Evolutionary conservation across 2,797 vertebrate genomes (phyloP), one percentile per base, ranked within the genome.

Genomic region (Acipenser ruthenus): DNA sequence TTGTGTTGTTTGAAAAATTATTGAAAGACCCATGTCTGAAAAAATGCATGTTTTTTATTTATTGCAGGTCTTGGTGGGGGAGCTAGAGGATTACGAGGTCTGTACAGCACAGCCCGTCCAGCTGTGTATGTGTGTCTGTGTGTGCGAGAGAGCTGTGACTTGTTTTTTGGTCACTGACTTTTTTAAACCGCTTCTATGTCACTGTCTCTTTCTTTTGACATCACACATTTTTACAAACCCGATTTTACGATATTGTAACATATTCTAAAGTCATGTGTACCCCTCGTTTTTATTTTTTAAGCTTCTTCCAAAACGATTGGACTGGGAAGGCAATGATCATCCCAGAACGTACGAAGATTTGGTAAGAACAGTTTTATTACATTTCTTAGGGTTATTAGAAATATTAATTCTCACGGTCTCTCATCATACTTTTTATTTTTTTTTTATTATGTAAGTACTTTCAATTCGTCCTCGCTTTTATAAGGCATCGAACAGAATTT

Each of bases 261-360:
- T 63, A 47, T 69, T 70, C 15, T 11, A 51, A 10, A 49, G 4
- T 56, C 65, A n/a, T 50, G 13, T 58, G 53, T 23, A 60, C 75
- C 9, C 6, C 8, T 50, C 9, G 3, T 59, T 13, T 18, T 68
- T 68, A 10, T 74, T 55, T 18, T 80, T n/a, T 53, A 77, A 99
- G 97, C 88, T 98, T 68, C 89, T 99, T 81, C 96, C 96, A 48
- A 90, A 90, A 79, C 90, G 97, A 69, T 65, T 95, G 89, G 96
- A 99, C 77, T 99, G 96, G 96, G 85, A 93, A 74, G 97, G 96
- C 73, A 93, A 93, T 69, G 92, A 95, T 70, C 95, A 99, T 80
- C 88, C 84, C 58, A 92, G 95, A 80, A 93, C 92, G 77, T 97
- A 93, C 10, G 92, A 95, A 84, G 93, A 99, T 82, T 80, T 98